These are phyloP conservation scores for Phrixothrix hirtus DNA, from an alignment of 2,888 invertebrate genomes.

Conservation along the genomic window DNA sequence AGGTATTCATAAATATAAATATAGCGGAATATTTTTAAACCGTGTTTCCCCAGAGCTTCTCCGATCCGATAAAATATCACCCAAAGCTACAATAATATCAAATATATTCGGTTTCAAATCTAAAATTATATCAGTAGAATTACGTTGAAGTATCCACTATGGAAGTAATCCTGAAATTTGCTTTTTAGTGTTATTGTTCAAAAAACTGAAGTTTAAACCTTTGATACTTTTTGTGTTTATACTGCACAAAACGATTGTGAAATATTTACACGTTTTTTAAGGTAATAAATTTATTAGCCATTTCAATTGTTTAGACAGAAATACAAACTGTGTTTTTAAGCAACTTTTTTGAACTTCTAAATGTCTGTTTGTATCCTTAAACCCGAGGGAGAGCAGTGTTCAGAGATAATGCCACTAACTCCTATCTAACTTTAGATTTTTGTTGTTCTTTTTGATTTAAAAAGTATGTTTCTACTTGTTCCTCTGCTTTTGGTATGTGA, in stretches of 20 bases:
- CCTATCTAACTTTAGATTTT: slow-evolving; percentile 47
- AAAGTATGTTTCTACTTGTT: slow-evolving; percentile 44
- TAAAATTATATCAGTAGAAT: slow-evolving; percentile 26
- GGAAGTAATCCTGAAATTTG: slow-evolving; percentile 16
- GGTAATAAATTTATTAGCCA: too few species aligned
- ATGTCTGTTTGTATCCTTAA: slow-evolving; percentile 43
- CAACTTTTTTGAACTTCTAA: slow-evolving; percentile 43
- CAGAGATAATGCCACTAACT: slow-evolving; percentile 50
- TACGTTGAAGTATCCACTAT: slow-evolving; percentile 23
- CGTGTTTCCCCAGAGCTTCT: slow-evolving; percentile 24
- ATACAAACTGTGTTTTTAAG: slow-evolving; percentile 40
- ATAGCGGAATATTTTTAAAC: slow-evolving; percentile 29
- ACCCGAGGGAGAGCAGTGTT: slow-evolving; percentile 45
- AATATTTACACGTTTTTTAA: slow-evolving; percentile 5
- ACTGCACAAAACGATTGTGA: not conserved
- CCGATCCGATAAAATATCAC: slow-evolving; percentile 29
- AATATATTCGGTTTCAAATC: slow-evolving; percentile 29
- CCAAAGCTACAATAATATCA: slow-evolving; percentile 29
- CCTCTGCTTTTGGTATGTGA: slow-evolving; percentile 43
- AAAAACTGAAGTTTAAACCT: slow-evolving; percentile 9
- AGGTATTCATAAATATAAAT: slow-evolving; percentile 28
- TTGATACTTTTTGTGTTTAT: slow-evolving; percentile 1
- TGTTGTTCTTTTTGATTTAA: slow-evolving; percentile 52
- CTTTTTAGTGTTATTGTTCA: slow-evolving; percentile 4
- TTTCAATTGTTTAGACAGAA: too few species aligned